Percentiles rank a stretch among this genome's conserved stretches.
These are phyloP conservation scores for Caenorhabditis brenneri DNA, from an alignment of 1,140 invertebrate genomes.

Conservation along the genomic window DNA sequence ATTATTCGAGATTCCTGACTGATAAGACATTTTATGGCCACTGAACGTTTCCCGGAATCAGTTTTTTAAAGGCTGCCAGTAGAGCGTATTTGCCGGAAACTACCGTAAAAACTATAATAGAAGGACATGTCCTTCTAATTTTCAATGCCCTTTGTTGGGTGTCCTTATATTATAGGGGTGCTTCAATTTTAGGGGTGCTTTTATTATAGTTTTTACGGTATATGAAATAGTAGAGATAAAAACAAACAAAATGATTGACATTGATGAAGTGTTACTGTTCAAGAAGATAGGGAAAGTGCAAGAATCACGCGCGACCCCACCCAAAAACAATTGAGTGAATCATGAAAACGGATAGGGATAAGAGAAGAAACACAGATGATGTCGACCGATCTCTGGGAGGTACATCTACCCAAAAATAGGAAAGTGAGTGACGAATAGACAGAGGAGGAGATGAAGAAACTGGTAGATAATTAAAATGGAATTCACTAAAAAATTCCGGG, in stretches of 20 bases:
- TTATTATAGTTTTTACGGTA: too few relatives aligned
- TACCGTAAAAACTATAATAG: too few relatives aligned
- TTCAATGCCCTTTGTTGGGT: too few relatives aligned
- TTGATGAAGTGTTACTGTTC: slow-evolving; percentile 10
- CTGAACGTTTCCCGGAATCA: neutral
- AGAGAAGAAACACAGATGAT: slow-evolving; percentile 17
- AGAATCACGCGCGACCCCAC: slow-evolving; percentile 37
- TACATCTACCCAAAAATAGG: neutral
- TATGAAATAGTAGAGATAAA: neutral
- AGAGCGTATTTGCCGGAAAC: neutral
- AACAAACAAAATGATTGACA: slow-evolving; percentile 31
- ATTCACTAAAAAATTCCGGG: slow-evolving; percentile 11
- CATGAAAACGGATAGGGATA: slow-evolving; percentile 30
- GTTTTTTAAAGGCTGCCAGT: neutral
- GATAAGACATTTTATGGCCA: neutral
- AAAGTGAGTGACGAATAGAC: neutral
- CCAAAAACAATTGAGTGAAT: slow-evolving; percentile 33
- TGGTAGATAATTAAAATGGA: slow-evolving; percentile 11
- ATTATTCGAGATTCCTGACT: neutral
- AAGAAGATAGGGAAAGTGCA: slow-evolving; percentile 27
- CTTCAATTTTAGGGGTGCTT: too few relatives aligned
- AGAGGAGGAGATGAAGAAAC: neutral
- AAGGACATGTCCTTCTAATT: too few relatives aligned
- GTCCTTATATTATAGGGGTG: too few relatives aligned
- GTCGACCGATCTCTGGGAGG: slow-evolving; percentile 22